A percentile compares a stretch with the other conserved stretches of the same genome.
Evolutionary conservation across 2,888 invertebrate genomes (phyloP).

Genomic region (Unio delphinus): DNA sequence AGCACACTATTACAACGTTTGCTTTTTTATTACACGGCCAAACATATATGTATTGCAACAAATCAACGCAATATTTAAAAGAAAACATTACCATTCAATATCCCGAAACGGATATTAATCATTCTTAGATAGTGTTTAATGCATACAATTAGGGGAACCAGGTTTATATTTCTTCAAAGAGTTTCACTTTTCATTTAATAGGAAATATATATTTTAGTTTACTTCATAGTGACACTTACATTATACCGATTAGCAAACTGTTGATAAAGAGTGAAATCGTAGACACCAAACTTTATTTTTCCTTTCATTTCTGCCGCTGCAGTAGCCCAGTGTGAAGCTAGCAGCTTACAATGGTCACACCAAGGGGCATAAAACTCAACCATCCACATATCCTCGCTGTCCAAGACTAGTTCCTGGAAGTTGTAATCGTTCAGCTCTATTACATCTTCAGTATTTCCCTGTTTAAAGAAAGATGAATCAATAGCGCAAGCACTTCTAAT

Average conservation of each 20-base stretch:
- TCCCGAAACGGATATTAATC: too few relatives aligned
- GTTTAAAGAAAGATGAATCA: background rate
- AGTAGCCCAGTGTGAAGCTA: slow-evolving; percentile 96
- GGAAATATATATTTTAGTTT: background rate
- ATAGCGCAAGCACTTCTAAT: background rate
- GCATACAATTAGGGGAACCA: too few relatives aligned
- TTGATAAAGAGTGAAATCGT: slow-evolving; percentile 95
- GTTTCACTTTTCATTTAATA: background rate
- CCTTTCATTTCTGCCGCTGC: slow-evolving; percentile 95
- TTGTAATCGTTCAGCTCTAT: slow-evolving; percentile 95
- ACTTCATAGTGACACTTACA: too few relatives aligned
- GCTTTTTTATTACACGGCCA: too few relatives aligned
- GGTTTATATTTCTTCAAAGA: too few relatives aligned
- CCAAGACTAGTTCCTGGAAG: slow-evolving; percentile 91
- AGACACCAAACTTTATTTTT: slow-evolving; percentile 91
- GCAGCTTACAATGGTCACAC: slow-evolving; percentile 84
- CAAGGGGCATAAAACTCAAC: slow-evolving; percentile 94
- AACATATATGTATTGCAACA: too few relatives aligned
- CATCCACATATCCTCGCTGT: slow-evolving; percentile 95
- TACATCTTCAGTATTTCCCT: slow-evolving; percentile 74
- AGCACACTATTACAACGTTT: too few relatives aligned
- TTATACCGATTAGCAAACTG: slow-evolving; percentile 75
- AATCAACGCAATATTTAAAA: too few relatives aligned
- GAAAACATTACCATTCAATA: too few relatives aligned
- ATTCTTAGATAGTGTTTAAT: too few relatives aligned